These are phyloP conservation scores for Gymnoscopelus microlampas DNA, from an alignment of 2,797 vertebrate species.

Conservation along the genomic window DNA sequence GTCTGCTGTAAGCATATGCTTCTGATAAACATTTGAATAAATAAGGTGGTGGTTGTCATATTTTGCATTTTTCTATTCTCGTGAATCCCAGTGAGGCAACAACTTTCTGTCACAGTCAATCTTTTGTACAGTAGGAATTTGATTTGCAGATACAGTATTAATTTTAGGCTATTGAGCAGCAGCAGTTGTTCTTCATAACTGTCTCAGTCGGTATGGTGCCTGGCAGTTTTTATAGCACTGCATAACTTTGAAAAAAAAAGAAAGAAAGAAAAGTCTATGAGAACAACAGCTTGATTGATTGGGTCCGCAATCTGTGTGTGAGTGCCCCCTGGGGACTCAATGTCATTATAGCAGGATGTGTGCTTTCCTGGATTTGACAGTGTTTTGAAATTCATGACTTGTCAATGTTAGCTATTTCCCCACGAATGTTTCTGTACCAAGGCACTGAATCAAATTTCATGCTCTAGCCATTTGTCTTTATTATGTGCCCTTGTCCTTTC, in stretches of 20 bases:
- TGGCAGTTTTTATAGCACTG: slow-evolving; percentile 2
- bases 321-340: slow-evolving; percentile 49
- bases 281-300: slow-evolving; percentile 57
- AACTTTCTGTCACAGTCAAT: slow-evolving; percentile 6
- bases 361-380: slow-evolving; percentile 72
- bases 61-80: slow-evolving; percentile 4
- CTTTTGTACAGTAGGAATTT: background rate
- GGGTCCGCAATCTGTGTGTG: slow-evolving; percentile 31
- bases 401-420: slow-evolving; percentile 73
- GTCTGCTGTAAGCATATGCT: slow-evolving; percentile 81
- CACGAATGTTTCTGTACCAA: slow-evolving; percentile 71
- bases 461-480: slow-evolving; percentile 84
- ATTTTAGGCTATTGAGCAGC: no score
- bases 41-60: slow-evolving; percentile 50
- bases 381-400: slow-evolving; percentile 75
- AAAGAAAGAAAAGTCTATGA: slow-evolving; percentile 41
- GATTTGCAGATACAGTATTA: no score
- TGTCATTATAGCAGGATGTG: slow-evolving; percentile 64
- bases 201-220: background rate
- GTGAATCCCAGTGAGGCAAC: slow-evolving; percentile 10
- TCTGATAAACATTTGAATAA: slow-evolving; percentile 68
- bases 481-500: slow-evolving; percentile 80
- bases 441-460: slow-evolving; percentile 83
- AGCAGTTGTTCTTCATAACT: background rate
- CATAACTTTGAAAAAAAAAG: background rate